Evolutionary conservation across 2,888 invertebrate genomes (phyloP).

Genomic region (Pimpla rufipes): DNA sequence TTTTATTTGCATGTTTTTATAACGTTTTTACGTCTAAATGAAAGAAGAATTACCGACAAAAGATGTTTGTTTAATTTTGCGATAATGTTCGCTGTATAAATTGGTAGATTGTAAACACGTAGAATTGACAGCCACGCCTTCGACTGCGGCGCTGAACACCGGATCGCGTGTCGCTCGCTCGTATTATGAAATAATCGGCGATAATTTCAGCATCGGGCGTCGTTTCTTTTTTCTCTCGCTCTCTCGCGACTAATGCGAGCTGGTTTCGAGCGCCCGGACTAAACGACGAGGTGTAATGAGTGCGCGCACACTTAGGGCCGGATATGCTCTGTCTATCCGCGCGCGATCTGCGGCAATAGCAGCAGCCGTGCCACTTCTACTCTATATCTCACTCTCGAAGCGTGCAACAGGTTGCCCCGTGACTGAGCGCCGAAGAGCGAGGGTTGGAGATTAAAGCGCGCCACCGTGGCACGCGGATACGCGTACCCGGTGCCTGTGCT

Average conservation of each 20-base stretch:
- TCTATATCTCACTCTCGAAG: slow-evolving; percentile 33
- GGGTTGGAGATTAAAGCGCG: slow-evolving; percentile 39
- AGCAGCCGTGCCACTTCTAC: background rate
- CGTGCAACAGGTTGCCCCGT: slow-evolving; percentile 55
- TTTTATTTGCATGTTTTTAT: too few species aligned
- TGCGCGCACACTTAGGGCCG: slow-evolving; percentile 34
- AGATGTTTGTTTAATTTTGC: background rate
- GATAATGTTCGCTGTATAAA: background rate
- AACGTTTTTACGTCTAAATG: too few species aligned
- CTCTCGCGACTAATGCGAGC: slow-evolving; percentile 62
- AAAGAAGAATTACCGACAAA: too few species aligned
- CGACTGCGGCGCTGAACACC: background rate
- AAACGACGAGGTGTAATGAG: slow-evolving; percentile 18
- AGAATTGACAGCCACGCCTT: slow-evolving; percentile 20
- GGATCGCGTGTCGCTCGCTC: slow-evolving; percentile 32
- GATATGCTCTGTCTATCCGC: slow-evolving; percentile 51
- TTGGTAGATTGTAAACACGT: background rate
- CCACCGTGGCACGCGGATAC: slow-evolving; percentile 14
- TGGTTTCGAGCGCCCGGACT: slow-evolving; percentile 37
- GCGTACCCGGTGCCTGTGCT: background rate
- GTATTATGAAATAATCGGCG: slow-evolving; percentile 37
- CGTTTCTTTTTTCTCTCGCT: slow-evolving; percentile 33
- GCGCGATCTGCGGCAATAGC: slow-evolving; percentile 30
- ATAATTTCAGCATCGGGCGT: slow-evolving; percentile 50
- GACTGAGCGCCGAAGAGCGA: slow-evolving; percentile 36